A percentile compares a stretch with the other conserved stretches of the same genome.
phyloP scores from a whole-genome alignment of 2,113 vertebrate genomes.

The Proteles cristata region DNA sequence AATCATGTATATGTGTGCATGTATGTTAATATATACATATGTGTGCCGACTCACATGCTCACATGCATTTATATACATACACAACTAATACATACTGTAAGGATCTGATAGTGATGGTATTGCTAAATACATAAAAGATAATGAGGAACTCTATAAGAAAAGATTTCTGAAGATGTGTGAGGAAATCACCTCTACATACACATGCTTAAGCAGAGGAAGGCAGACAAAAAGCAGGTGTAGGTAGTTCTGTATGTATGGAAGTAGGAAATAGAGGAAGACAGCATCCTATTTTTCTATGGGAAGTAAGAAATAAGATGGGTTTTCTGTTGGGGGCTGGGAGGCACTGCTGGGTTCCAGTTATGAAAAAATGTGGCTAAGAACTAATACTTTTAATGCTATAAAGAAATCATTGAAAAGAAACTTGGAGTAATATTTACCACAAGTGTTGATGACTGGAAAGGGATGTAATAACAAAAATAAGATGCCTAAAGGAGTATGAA shows the following conservation, averaged over 20 bases:
- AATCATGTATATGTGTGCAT: not conserved
- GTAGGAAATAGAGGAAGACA: not conserved
- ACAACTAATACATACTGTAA: not conserved
- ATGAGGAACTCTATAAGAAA: not conserved
- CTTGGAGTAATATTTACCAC: not conserved
- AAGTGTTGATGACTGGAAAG: not conserved
- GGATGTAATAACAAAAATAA: not conserved
- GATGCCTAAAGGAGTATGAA: not conserved
- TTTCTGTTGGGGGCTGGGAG: not conserved
- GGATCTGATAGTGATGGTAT: not conserved
- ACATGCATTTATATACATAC: not conserved
- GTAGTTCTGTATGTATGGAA: not conserved
- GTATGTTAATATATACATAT: not conserved
- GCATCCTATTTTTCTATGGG: not conserved
- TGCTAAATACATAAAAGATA: not conserved
- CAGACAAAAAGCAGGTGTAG: not conserved
- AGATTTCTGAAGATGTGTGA: not conserved
- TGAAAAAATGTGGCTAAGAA: not conserved
- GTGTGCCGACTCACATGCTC: not conserved
- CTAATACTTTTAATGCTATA: not conserved
- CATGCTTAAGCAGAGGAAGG: not conserved
- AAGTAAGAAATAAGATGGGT: not conserved
- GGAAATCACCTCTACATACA: rapidly evolving
- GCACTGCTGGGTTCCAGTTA: not conserved
- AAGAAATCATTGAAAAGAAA: not conserved